These are phyloP conservation scores for Dendrophyllia cribrosa DNA, from an alignment of 64 coral and sea anemone species.

Conservation along the genomic window DNA sequence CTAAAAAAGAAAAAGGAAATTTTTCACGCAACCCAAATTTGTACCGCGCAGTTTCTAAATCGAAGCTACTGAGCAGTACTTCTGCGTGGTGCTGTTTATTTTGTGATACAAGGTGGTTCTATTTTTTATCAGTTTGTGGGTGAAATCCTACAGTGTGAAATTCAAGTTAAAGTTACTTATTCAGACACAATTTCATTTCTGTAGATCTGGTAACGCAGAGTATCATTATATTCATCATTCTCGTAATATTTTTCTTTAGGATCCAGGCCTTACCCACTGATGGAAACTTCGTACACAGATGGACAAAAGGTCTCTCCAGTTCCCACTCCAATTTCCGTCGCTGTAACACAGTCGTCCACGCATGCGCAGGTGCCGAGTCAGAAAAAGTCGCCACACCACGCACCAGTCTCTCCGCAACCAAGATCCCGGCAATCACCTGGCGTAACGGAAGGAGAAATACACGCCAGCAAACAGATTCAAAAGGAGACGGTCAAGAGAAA, in stretches of 20 bases:
- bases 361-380: not conserved
- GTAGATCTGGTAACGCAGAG: no score
- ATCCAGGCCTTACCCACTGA: conserved; percentile 13
- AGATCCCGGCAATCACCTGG: not conserved
- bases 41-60: no score
- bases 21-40: no score
- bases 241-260: not conserved
- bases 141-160: no score
- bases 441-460: not conserved
- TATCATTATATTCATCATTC: not conserved
- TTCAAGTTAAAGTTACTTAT: no score
- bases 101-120: not conserved
- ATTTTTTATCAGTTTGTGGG: no score
- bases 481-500: conserved; percentile 20
- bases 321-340: not conserved
- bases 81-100: not conserved
- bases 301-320: conserved; percentile 9
- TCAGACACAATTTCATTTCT: not conserved
- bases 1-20: no score
- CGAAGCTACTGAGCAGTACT: no score
- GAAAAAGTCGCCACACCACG: conserved; percentile 3
- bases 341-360: not conserved
- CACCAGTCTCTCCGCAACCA: not conserved
- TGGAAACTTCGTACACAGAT: not conserved
- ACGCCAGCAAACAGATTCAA: conserved; percentile 5